Conservation (phyloP, 2,888 invertebrate genomes). For the Diarsia dahlii region DNA sequence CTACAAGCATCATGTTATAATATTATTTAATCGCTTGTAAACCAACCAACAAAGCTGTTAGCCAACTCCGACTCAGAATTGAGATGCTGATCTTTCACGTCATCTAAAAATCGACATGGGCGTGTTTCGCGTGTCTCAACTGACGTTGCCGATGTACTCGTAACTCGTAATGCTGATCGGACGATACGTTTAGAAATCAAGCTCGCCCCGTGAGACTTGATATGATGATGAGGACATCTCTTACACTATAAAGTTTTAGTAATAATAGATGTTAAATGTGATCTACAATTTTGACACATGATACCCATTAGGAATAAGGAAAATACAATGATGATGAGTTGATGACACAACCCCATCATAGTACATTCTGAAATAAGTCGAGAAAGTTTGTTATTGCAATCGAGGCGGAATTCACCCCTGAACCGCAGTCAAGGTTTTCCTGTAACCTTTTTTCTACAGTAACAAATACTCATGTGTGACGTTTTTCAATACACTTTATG, state of each 20-base stretch:
- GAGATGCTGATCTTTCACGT: conserved; percentile 54
- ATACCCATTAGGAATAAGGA: too few species aligned
- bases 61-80: conserved; percentile 6
- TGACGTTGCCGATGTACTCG: conserved; percentile 57
- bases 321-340: too few species aligned
- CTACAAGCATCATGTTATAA: background rate
- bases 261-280: background rate
- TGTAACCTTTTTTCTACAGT: too few species aligned
- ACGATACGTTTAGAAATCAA: conserved; percentile 74
- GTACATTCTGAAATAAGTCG: too few species aligned
- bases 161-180: conserved; percentile 73
- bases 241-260: background rate
- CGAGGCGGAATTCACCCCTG: too few species aligned
- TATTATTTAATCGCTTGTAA: conserved; percentile 4
- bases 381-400: too few species aligned
- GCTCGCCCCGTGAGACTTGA: conserved; percentile 44
- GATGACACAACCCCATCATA: background rate
- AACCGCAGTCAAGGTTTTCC: too few species aligned
- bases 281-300: background rate
- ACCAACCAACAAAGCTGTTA: background rate
- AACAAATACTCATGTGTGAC: too few species aligned
- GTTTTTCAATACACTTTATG: too few species aligned
- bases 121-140: conserved; percentile 48
- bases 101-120: conserved; percentile 45
- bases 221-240: background rate